Base-by-base conservation (phyloP, 2,113 vertebrate genomes). In the Panurus biarmicus region DNA sequence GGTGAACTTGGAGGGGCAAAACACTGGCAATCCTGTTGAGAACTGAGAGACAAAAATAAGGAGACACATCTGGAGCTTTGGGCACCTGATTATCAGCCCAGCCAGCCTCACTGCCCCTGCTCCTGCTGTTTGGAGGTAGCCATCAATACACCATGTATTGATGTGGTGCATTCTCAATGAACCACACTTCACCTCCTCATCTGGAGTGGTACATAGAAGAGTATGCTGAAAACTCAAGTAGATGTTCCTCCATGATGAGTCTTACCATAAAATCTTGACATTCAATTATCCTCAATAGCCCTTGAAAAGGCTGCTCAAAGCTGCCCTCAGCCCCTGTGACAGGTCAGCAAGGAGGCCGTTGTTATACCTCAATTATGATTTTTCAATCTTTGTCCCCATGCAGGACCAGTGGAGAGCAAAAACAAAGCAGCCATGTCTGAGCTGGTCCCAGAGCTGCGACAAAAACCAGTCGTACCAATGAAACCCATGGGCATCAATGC, bases 401-500 rank as follows among this genome's bases (percentile, higher is more conserved):
- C 88, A 99, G 99, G 98, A 95, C 77, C 97, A 92, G 96, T 95
- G 57, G 98, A 98, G 73, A 95, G 61, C 96, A 98, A 96, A 96
- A 97, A 92, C 70, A 97, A 98, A 96, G 58, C 97, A 96, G 96
- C 97, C 94, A 99, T 99, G 99, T 99, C 99, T 91, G 99, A 99
- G 97, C 90, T 99, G 89, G 98, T 99, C 91, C 99, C 99, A 58
- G 99, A 99, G 96, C 97, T 99, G 2, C 98, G 98, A 97, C 99
- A 98, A 85, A 99, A 99, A 91, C 99, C 99, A 31, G 98, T 81
- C 0, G 98, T 99, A 76, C 99, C 99, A 1, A 99, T 99, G 97
- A 99, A 99, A 95, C 99, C 99, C 16, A 81, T 98, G 45, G 98
- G 98, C 91, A 98, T 99, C 91, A 98, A 98, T 1, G 70, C 98